Percentiles rank a stretch among this genome's conserved stretches.
These are phyloP conservation scores for Dolichopus griseipennis DNA, from an alignment of 2,888 invertebrate genomes.

Conservation along the genomic window DNA sequence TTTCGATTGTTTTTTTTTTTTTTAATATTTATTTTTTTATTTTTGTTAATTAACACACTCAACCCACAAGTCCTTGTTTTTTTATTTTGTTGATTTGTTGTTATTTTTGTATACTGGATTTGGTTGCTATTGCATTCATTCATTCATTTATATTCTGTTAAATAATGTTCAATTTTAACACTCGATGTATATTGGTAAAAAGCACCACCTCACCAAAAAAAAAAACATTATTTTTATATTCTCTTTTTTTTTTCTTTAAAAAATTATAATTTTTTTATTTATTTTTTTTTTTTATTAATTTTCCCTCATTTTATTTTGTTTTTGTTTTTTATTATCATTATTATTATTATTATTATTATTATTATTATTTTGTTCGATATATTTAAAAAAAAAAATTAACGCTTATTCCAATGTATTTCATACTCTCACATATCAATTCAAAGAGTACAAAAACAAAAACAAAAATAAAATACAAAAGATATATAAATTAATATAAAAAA, in stretches of 20 bases:
- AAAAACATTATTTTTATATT: background rate
- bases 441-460: too few relatives aligned
- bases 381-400: background rate
- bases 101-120: background rate
- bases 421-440: background rate
- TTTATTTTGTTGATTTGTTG: background rate
- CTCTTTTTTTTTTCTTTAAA: background rate
- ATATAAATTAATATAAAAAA: background rate
- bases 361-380: background rate
- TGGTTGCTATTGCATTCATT: background rate
- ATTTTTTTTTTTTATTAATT: background rate
- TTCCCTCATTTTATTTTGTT: background rate
- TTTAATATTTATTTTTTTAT: background rate
- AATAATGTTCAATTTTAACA: background rate
- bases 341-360: background rate
- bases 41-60: constrained; percentile 6
- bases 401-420: background rate
- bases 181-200: background rate
- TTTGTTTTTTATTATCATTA: background rate
- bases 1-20: background rate
- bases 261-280: constrained; percentile 2
- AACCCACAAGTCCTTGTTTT: background rate
- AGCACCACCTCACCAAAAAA: constrained; percentile 2
- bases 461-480: too few relatives aligned
- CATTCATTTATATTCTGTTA: background rate